Evolutionary conservation across 2,888 invertebrate genomes (phyloP).

Genomic region (Caenorhabditis zanzibari): DNA sequence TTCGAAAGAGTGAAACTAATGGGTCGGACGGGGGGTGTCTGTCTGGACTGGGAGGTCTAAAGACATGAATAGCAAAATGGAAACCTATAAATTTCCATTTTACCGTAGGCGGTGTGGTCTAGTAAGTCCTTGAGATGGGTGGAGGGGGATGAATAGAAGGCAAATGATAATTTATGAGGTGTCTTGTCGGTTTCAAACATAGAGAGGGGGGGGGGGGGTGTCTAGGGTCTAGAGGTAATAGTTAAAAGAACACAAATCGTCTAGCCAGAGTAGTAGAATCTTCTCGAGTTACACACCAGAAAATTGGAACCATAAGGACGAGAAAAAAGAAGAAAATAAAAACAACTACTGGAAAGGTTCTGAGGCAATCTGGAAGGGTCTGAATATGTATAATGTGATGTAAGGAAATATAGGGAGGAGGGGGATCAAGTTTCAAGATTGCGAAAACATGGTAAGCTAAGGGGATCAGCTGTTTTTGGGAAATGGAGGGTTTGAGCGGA

Average conservation of each 20-base stretch:
- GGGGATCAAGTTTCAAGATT: neutral
- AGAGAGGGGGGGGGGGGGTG: neutral
- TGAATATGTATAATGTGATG: neutral
- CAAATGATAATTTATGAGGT: constrained; percentile 54
- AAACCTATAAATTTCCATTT: constrained; percentile 52
- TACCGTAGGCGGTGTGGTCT: constrained; percentile 30
- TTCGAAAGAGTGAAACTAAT: constrained; percentile 41
- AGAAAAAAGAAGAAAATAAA: constrained; percentile 8
- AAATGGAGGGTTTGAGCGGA: too few relatives aligned
- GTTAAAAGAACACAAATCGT: constrained; percentile 31
- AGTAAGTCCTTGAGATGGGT: neutral
- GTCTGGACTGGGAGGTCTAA: constrained; percentile 25
- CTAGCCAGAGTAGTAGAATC: neutral
- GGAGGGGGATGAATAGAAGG: neutral
- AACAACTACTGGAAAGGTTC: constrained; percentile 23
- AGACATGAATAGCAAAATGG: neutral
- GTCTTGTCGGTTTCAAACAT: neutral
- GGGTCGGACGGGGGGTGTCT: constrained; percentile 23
- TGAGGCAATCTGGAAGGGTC: neutral
- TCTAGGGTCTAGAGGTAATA: constrained; percentile 18
- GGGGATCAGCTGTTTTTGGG: too few relatives aligned
- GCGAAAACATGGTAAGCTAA: too few relatives aligned
- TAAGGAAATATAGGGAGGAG: neutral
- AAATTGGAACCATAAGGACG: constrained; percentile 46
- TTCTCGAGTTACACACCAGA: constrained; percentile 38